Evolutionary conservation across 2,113 vertebrate genomes (phyloP).

Genomic region (Reinhardtius hippoglossoides): DNA sequence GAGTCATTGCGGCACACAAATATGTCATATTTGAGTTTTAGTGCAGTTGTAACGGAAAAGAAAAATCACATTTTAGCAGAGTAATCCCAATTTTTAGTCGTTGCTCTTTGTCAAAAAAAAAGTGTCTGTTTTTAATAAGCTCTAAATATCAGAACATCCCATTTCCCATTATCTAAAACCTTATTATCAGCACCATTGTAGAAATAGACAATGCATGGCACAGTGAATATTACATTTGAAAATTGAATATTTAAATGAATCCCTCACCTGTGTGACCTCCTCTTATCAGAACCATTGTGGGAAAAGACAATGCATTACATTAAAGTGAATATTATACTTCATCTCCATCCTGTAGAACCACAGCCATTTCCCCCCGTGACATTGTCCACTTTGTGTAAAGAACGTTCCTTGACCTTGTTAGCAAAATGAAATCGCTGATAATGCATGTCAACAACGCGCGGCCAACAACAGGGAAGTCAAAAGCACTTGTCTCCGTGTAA

Average conservation of each 20-base stretch:
- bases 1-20: slow-evolving; percentile 18
- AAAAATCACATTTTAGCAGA: slow-evolving; percentile 27
- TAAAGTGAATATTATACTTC: slow-evolving; percentile 73
- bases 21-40: slow-evolving; percentile 5
- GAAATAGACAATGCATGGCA: slow-evolving; percentile 72
- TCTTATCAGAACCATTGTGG: slow-evolving; percentile 73
- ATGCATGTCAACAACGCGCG: slow-evolving; percentile 32
- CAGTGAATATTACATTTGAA: slow-evolving; percentile 70
- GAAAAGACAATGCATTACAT: slow-evolving; percentile 75
- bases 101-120: slow-evolving; percentile 36
- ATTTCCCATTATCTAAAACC: slow-evolving; percentile 70
- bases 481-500: neutral
- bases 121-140: slow-evolving; percentile 66
- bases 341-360: slow-evolving; percentile 48
- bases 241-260: slow-evolving; percentile 76
- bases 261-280: slow-evolving; percentile 68
- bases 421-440: neutral
- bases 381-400: slow-evolving; percentile 11
- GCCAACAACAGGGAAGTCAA: slow-evolving; percentile 9
- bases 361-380: slow-evolving; percentile 21
- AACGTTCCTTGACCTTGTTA: slow-evolving; percentile 31
- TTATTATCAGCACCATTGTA: slow-evolving; percentile 74
- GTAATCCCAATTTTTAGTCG: slow-evolving; percentile 27
- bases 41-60: neutral
- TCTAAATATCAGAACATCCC: slow-evolving; percentile 76